phyloP scores from a whole-genome alignment of 2,888 invertebrate species.

The Frankliniella intonsa region DNA sequence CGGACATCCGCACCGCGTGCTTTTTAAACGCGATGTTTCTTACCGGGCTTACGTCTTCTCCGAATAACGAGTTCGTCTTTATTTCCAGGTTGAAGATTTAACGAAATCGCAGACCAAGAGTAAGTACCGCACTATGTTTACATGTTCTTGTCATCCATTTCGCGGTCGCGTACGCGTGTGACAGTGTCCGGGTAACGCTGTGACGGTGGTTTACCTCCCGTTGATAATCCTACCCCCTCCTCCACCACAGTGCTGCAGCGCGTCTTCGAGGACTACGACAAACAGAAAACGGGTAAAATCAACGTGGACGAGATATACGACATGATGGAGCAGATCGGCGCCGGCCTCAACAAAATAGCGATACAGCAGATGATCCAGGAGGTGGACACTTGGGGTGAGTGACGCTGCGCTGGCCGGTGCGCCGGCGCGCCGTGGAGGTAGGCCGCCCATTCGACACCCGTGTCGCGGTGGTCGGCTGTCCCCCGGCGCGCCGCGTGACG shows the following conservation, averaged over 20 bases:
- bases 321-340: conserved; percentile 9
- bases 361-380: background rate
- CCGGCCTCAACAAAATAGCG: background rate
- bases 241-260: background rate
- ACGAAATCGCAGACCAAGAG: background rate
- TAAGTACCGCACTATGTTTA: background rate
- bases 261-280: background rate
- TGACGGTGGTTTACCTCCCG: too few species aligned
- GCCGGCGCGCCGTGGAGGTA: background rate
- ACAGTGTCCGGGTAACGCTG: too few species aligned
- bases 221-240: too few species aligned
- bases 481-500: background rate
- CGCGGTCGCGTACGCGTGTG: too few species aligned
- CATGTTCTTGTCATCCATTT: too few species aligned
- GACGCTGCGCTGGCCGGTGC: background rate
- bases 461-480: background rate
- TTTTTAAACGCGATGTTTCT: background rate
- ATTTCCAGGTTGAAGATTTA: background rate
- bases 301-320: background rate
- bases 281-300: background rate
- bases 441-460: background rate
- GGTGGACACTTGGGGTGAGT: conserved; percentile 9
- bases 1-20: background rate
- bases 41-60: background rate
- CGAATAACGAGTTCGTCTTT: background rate